These are phyloP conservation scores for Apodemia duryi DNA, from an alignment of 2,888 invertebrate species.

Conservation along the genomic window DNA sequence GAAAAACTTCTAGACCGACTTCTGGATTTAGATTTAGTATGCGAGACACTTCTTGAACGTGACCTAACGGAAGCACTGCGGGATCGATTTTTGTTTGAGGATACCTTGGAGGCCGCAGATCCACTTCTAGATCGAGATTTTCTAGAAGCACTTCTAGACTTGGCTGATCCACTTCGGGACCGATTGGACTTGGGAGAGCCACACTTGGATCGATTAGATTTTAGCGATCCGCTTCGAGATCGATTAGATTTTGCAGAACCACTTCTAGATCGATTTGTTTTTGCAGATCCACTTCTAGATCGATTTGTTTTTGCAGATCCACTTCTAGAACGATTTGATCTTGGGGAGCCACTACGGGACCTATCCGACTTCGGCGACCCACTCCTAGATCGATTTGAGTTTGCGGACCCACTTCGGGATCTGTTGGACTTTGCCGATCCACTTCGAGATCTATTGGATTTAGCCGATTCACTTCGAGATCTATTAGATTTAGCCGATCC, in stretches of 20 bases:
- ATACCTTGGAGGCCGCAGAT: slow-evolving; percentile 31
- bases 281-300: slow-evolving; percentile 36
- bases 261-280: slow-evolving; percentile 38
- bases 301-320: slow-evolving; percentile 33
- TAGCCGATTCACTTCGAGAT: slow-evolving; percentile 38
- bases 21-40: slow-evolving; percentile 22
- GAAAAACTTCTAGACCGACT: slow-evolving; percentile 41
- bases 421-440: slow-evolving; percentile 35
- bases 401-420: slow-evolving; percentile 38
- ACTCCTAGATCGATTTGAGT: too few species aligned
- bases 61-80: slow-evolving; percentile 34
- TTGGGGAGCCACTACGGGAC: slow-evolving; percentile 40
- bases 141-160: slow-evolving; percentile 38
- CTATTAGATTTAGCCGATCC: slow-evolving; percentile 33
- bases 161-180: slow-evolving; percentile 37
- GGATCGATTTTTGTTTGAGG: slow-evolving; percentile 23
- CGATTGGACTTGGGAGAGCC: slow-evolving; percentile 20
- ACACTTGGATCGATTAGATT: slow-evolving; percentile 28
- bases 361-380: slow-evolving; percentile 30
- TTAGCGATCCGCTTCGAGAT: slow-evolving; percentile 36
- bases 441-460: slow-evolving; percentile 32
- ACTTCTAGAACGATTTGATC: slow-evolving; percentile 34
- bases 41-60: slow-evolving; percentile 41
- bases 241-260: slow-evolving; percentile 31
- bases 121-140: slow-evolving; percentile 42